phyloP scores from a whole-genome alignment of 2,797 vertebrate species.

The Phyllotis vaccarum region DNA sequence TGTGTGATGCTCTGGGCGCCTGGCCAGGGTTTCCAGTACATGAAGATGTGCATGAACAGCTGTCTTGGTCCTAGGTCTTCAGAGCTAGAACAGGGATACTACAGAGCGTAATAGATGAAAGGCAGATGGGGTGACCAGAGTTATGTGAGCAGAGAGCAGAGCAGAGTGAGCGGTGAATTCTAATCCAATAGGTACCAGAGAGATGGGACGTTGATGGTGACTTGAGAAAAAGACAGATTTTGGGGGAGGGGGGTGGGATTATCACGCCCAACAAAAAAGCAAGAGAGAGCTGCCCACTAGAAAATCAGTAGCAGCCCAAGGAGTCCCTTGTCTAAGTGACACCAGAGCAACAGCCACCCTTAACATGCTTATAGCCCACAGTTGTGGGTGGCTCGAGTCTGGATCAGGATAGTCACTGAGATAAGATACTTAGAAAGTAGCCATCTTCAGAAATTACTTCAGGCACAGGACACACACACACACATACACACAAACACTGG shows the following conservation, averaged over 20 bases:
- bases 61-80: background rate
- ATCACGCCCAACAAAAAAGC: too few relatives aligned
- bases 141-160: background rate
- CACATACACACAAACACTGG: too few relatives aligned
- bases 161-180: background rate
- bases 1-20: background rate
- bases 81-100: too few relatives aligned
- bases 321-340: background rate
- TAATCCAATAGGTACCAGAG: background rate
- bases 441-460: background rate
- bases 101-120: background rate
- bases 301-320: background rate
- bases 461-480: background rate
- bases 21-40: background rate
- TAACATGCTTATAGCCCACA: rapidly evolving
- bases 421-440: background rate
- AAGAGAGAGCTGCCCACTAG: background rate
- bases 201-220: background rate
- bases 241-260: background rate
- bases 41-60: background rate
- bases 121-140: background rate
- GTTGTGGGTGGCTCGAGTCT: background rate
- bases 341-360: background rate
- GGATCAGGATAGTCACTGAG: background rate
- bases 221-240: background rate